Evolutionary conservation across 2,113 vertebrate genomes (phyloP).

Genomic region (Carassius carassius): DNA sequence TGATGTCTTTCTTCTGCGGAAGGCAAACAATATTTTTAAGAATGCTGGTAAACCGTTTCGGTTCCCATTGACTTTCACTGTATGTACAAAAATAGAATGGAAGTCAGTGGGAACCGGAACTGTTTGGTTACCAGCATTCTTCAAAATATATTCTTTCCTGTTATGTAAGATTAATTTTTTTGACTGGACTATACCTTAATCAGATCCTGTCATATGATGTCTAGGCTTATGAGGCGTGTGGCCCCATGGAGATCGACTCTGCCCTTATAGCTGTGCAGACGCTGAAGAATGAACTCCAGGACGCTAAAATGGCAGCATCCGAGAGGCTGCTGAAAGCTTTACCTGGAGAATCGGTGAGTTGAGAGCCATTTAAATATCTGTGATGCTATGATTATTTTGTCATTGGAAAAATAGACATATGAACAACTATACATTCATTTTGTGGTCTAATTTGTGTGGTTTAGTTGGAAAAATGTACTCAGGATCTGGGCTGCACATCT

Average conservation of each 20-base stretch:
- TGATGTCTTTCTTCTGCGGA: too few species aligned
- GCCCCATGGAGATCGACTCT: conserved; percentile 97
- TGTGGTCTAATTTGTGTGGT: not conserved
- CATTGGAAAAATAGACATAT: not conserved
- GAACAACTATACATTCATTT: not conserved
- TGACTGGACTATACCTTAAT: too few species aligned
- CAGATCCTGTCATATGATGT: not conserved
- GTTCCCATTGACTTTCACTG: too few species aligned
- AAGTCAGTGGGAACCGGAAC: too few species aligned
- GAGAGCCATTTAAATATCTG: not conserved
- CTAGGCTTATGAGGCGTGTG: conserved; percentile 95
- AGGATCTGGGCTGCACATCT: too few species aligned
- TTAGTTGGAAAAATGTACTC: too few species aligned
- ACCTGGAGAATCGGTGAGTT: conserved; percentile 90
- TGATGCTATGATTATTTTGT: not conserved
- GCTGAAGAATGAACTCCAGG: conserved; percentile 89
- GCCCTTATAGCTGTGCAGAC: conserved; percentile 92
- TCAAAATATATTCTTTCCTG: too few species aligned
- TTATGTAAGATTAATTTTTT: too few species aligned
- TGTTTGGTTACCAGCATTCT: too few species aligned
- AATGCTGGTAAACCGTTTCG: too few species aligned
- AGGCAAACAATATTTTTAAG: too few species aligned
- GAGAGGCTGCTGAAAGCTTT: conserved; percentile 91
- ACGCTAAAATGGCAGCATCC: conserved; percentile 90
- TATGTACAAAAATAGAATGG: too few species aligned